Evolutionary conservation across 2,797 vertebrate species (phyloP), one percentile per base, ranked within the genome.

Genomic region (Synanceia verrucosa): DNA sequence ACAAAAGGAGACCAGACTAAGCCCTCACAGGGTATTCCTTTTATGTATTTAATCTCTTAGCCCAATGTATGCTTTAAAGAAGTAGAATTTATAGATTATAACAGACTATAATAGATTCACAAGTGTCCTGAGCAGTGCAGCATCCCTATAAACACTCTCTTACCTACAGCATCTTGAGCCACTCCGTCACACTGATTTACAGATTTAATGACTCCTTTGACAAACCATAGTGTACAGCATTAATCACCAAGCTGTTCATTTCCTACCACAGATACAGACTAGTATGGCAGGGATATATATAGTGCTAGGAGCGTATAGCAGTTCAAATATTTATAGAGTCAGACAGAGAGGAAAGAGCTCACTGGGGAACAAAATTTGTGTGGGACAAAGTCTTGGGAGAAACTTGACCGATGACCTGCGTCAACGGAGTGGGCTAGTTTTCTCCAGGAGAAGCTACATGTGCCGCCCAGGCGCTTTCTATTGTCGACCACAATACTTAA

Each of bases 391-490:
- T 55, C 81, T 74, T 79, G 74, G 76, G 82, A 85, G 80, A 85
- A 65, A 74, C 28, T 1, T 72, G 84, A 81, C 80, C 76, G 14
- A 72, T 73, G 84, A 89, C 76, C 71, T 81, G 48, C 26, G 4
- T 65, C 47, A 6, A n/a, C 33, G 4, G 52, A 59, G 57, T 1
- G 3, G 21, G 13, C 11, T 9, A 12, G 39, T 69, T 70, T 51
- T 69, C 65, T 44, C 33, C 26, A 21, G 23, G 10, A 65, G 43
- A 39, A 44, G 61, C 46, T 50, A 69, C 83, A 89, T 87, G 70
- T 89, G 88, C 58, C 3, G 37, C 50, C 78, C 89, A 90, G 85
- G 79, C 76, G 2, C 50, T 69, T 21, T 55, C 44, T 34, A 31
- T 63, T 66, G 61, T 73, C 6, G 2, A 58, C 51, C 73, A 58